A percentile compares a stretch with the other conserved stretches of the same genome.
These are phyloP conservation scores for Nomada fabriciana DNA, from an alignment of 2,888 invertebrate species.

Conservation along the genomic window DNA sequence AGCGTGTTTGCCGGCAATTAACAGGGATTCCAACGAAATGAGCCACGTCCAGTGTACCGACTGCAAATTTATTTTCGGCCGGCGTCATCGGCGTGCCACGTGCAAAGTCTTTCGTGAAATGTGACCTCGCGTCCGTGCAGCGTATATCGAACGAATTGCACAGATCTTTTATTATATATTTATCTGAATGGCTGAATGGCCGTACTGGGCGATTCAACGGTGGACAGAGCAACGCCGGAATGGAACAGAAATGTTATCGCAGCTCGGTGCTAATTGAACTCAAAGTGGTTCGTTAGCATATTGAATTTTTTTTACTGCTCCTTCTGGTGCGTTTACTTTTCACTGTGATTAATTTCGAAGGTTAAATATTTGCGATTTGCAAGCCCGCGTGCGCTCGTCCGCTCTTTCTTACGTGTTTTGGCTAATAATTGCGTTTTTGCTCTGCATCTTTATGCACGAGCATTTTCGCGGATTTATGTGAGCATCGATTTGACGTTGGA, in stretches of 20 bases:
- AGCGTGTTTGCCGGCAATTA: slow-evolving; percentile 70
- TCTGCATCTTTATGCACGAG: no score
- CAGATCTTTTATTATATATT: slow-evolving; percentile 19
- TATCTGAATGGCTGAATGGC: neutral
- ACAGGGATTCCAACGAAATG: slow-evolving; percentile 68
- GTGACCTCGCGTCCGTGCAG: slow-evolving; percentile 10
- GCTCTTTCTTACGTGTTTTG: no score
- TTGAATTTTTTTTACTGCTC: neutral
- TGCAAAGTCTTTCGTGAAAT: slow-evolving; percentile 25
- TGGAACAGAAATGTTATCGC: neutral
- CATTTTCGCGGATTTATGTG: no score
- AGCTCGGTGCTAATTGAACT: slow-evolving; percentile 3
- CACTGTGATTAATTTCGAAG: neutral
- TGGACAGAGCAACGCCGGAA: neutral
- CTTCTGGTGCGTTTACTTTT: neutral
- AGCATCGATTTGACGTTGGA: no score
- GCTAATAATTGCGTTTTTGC: no score
- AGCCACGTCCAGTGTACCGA: slow-evolving; percentile 49
- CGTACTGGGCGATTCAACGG: neutral
- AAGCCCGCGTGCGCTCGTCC: neutral
- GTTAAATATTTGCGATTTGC: neutral
- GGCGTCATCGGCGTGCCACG: slow-evolving; percentile 6
- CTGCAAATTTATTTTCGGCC: slow-evolving; percentile 54
- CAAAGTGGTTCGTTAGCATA: slow-evolving; percentile 3
- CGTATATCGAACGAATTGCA: neutral